Evolutionary conservation across 1,140 invertebrate genomes (phyloP).

Genomic region (Grapholita molesta): DNA sequence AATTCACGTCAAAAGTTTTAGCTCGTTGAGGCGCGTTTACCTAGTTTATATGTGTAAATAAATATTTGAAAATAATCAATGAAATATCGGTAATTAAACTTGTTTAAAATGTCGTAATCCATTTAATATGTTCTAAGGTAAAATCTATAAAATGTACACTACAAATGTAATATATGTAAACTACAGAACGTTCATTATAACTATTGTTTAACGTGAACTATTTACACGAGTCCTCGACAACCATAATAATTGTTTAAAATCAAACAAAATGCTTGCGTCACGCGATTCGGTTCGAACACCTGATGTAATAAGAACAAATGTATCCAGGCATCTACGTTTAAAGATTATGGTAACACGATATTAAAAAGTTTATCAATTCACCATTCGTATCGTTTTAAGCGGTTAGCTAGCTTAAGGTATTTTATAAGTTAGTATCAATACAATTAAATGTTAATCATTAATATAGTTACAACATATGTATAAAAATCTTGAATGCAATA

Average conservation of each 20-base stretch:
- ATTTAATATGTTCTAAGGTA: neutral
- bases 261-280: constrained; percentile 25
- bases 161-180: too few species aligned
- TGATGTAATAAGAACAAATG: constrained; percentile 25
- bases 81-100: too few species aligned
- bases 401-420: too few species aligned
- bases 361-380: neutral
- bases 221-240: neutral
- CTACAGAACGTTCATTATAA: neutral
- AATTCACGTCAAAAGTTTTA: too few species aligned
- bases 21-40: too few species aligned
- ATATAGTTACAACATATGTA: too few species aligned
- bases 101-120: neutral
- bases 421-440: too few species aligned
- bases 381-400: too few species aligned
- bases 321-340: neutral
- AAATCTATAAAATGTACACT: neutral
- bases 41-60: too few species aligned
- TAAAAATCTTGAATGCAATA: too few species aligned
- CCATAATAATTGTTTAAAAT: constrained; percentile 25
- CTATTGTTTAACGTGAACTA: neutral
- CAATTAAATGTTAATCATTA: too few species aligned
- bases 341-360: neutral
- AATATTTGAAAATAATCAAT: too few species aligned
- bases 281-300: constrained; percentile 18